phyloP scores from a whole-genome alignment of 2,888 invertebrate species.

The Nomada fabriciana region DNA sequence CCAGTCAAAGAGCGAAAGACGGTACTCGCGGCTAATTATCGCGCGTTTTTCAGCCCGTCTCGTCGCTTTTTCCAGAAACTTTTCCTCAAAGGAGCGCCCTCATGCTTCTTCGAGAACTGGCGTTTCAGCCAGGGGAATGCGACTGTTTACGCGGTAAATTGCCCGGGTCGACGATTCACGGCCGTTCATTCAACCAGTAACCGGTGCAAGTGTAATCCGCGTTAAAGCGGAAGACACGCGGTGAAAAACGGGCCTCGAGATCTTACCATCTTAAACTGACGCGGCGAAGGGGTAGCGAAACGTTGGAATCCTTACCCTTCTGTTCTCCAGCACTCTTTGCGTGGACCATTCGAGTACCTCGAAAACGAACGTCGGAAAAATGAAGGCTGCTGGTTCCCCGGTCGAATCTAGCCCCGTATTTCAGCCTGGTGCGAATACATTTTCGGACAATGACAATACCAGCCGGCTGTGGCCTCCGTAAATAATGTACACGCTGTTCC shows the following conservation, averaged over 20 bases:
- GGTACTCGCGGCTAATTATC: not conserved
- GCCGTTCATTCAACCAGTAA: constrained; percentile 43
- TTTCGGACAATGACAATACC: constrained; percentile 64
- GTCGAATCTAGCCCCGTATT: constrained; percentile 64
- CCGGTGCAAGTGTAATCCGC: constrained; percentile 39
- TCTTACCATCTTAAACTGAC: not conserved
- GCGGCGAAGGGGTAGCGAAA: not conserved
- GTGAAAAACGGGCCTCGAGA: constrained; percentile 43
- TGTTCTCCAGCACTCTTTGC: not conserved
- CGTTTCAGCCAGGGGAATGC: constrained; percentile 16
- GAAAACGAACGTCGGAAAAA: constrained; percentile 71
- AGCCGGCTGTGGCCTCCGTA: constrained; percentile 21
- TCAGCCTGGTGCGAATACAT: constrained; percentile 62
- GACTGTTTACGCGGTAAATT: constrained; percentile 58
- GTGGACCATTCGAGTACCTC: not conserved
- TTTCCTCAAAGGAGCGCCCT: not conserved
- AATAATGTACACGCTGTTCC: constrained; percentile 56
- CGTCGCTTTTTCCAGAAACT: too few relatives aligned
- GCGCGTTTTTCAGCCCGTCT: too few relatives aligned
- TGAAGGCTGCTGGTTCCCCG: constrained; percentile 64
- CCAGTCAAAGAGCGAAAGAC: not conserved
- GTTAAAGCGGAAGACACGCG: constrained; percentile 40
- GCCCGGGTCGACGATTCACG: constrained; percentile 50
- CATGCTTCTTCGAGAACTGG: not conserved
- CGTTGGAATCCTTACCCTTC: constrained; percentile 7